A percentile compares a stretch with the other conserved stretches of the same genome.
These are phyloP conservation scores for Addax nasomaculatus DNA, from an alignment of 2,113 vertebrate species.

Conservation along the genomic window DNA sequence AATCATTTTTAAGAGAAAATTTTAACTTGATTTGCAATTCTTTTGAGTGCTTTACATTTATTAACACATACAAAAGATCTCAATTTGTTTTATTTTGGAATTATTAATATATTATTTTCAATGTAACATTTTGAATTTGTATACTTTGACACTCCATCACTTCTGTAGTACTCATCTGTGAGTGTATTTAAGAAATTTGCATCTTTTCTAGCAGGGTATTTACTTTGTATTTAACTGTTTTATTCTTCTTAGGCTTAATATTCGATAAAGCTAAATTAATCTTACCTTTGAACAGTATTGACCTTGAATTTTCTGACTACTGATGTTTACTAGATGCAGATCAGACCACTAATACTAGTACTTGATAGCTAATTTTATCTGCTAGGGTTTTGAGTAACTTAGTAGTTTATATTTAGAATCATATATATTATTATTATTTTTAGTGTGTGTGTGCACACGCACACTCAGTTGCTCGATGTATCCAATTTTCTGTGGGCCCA, in stretches of 20 bases:
- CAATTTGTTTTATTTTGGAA: background rate
- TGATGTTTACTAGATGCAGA: background rate
- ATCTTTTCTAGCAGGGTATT: background rate
- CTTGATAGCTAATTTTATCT: background rate
- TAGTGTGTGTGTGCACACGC: background rate
- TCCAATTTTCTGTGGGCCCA: background rate
- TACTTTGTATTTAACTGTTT: background rate
- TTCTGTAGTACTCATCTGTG: background rate
- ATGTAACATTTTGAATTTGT: background rate
- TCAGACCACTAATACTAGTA: background rate
- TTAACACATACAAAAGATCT: background rate
- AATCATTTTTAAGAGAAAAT: background rate
- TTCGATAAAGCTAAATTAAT: background rate
- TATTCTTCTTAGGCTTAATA: background rate
- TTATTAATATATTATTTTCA: background rate
- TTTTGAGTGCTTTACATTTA: background rate
- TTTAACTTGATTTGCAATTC: background rate
- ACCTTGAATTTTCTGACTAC: constrained; percentile 4
- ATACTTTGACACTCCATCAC: background rate
- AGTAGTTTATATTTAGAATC: background rate
- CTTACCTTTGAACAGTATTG: background rate
- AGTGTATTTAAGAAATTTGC: background rate
- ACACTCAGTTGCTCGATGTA: background rate
- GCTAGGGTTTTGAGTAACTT: background rate
- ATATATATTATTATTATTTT: background rate